phyloP scores from a whole-genome alignment of 2,113 vertebrate genomes.

The Lamprologus sp. region DNA sequence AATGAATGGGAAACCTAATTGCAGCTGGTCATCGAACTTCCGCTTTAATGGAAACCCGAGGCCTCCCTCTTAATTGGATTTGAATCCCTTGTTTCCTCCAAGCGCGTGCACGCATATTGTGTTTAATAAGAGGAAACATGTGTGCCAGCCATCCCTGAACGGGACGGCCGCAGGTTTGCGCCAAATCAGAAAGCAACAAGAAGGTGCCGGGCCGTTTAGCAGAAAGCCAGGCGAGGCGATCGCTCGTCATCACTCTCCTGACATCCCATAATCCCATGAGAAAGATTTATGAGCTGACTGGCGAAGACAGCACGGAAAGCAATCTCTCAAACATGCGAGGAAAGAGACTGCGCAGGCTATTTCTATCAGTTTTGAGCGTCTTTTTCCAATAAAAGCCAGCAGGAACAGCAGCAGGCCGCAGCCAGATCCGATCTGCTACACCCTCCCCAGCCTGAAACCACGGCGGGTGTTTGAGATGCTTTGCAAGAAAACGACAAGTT shows the following conservation, averaged over 20 bases:
- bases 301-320: slow-evolving; percentile 11
- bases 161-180: slow-evolving; percentile 31
- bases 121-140: slow-evolving; percentile 68
- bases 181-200: slow-evolving; percentile 11
- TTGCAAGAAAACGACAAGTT: slow-evolving; percentile 33
- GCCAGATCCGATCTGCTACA: background rate
- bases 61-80: slow-evolving; percentile 53
- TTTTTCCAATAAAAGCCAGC: background rate
- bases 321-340: background rate
- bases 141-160: slow-evolving; percentile 47
- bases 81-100: slow-evolving; percentile 51
- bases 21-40: slow-evolving; percentile 58
- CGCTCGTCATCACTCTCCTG: background rate
- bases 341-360: background rate
- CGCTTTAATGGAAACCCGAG: slow-evolving; percentile 61
- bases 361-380: background rate
- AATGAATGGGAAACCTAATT: slow-evolving; percentile 53
- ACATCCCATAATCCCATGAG: slow-evolving; percentile 34
- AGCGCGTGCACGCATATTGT: slow-evolving; percentile 6
- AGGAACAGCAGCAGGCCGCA: background rate
- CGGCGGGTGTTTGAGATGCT: background rate
- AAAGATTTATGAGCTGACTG: slow-evolving; percentile 39
- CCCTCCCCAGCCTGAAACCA: background rate
- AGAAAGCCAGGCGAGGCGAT: background rate
- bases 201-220: slow-evolving; percentile 18